Conservation (phyloP, 2,888 invertebrate species). For the Drosophila paucipuncta region DNA sequence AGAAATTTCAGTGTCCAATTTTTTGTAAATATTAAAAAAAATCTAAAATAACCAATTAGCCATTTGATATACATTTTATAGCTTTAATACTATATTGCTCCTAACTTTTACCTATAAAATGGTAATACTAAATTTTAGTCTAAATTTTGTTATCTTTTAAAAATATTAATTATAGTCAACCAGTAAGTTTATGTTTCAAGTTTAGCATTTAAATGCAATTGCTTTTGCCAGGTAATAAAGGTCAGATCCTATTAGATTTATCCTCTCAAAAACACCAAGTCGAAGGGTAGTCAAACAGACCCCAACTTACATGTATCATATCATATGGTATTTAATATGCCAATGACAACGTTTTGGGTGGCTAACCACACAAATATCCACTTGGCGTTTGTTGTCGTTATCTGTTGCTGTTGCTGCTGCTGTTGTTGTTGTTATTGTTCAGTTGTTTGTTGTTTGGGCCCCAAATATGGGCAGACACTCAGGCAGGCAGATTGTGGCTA, state of each 20-base stretch:
- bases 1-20: neutral
- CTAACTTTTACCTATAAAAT: neutral
- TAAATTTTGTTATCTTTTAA: neutral
- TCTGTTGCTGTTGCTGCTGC: neutral
- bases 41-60: neutral
- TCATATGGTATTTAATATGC: slow-evolving; percentile 62
- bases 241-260: slow-evolving; percentile 8
- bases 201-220: neutral
- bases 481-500: slow-evolving; percentile 20
- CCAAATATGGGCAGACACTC: slow-evolving; percentile 61
- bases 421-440: slow-evolving; percentile 14
- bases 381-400: slow-evolving; percentile 43
- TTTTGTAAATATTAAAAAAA: neutral
- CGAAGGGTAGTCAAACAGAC: slow-evolving; percentile 14
- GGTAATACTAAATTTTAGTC: neutral
- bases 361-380: slow-evolving; percentile 58
- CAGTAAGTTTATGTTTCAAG: neutral
- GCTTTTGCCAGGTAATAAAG: neutral
- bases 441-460: slow-evolving; percentile 18
- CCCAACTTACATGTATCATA: slow-evolving; percentile 14
- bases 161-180: neutral
- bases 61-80: neutral
- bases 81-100: neutral
- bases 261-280: neutral
- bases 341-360: slow-evolving; percentile 60